Conservation (phyloP, 2,113 vertebrate genomes). For the Aviceda subcristata region DNA sequence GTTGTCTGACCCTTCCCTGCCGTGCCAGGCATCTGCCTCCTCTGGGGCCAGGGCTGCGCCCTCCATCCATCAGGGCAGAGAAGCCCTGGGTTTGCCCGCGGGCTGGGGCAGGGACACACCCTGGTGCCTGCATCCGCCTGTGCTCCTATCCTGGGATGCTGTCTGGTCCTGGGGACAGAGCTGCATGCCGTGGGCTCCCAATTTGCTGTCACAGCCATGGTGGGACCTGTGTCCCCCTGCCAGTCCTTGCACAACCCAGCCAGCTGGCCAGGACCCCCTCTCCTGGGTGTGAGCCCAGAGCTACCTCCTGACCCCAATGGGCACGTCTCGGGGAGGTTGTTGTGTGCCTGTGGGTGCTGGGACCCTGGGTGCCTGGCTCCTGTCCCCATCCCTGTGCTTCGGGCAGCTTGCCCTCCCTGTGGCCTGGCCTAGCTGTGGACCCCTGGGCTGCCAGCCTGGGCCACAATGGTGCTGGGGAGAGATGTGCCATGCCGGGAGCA, state of each 20-base stretch:
- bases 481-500: accelerated
- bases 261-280: not conserved
- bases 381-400: not conserved
- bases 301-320: not conserved
- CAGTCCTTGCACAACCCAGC: not conserved
- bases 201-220: not conserved
- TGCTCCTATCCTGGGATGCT: not conserved
- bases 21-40: not conserved
- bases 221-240: accelerated
- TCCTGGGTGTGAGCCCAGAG: not conserved
- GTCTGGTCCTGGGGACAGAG: not conserved
- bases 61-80: not conserved
- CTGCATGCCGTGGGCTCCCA: not conserved
- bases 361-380: not conserved
- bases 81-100: not conserved
- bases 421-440: not conserved
- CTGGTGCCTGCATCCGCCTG: not conserved
- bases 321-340: accelerated
- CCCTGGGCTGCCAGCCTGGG: not conserved
- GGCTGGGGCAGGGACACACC: not conserved
- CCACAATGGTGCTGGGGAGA: not conserved
- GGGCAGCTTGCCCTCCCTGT: not conserved
- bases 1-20: not conserved
- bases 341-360: not conserved
- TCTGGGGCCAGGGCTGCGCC: not conserved